Percentiles rank a stretch among this genome's conserved stretches.
phyloP scores from a whole-genome alignment of 2,888 invertebrate genomes.

The Syrista parreyssii region DNA sequence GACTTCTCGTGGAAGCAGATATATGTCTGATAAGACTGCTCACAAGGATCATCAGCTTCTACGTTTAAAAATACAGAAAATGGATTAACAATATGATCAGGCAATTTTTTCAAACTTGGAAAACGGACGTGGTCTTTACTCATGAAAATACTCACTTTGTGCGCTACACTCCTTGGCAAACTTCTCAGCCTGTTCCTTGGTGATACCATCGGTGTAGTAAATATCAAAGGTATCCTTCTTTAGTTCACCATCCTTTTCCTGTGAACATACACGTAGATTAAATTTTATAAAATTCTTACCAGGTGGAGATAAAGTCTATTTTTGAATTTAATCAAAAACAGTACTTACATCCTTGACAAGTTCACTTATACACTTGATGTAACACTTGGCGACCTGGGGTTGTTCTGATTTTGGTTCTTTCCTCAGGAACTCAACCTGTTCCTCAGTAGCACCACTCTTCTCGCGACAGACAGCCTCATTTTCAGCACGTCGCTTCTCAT shows the following conservation, averaged over 20 bases:
- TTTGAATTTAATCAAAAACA: no score
- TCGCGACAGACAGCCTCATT: conserved; percentile 14
- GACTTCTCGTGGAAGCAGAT: conserved; percentile 7
- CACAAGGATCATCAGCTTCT: conserved; percentile 19
- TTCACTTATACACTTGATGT: conserved; percentile 20
- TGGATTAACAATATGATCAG: not conserved
- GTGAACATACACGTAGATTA: not conserved
- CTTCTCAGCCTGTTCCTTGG: conserved; percentile 16
- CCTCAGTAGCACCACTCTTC: conserved; percentile 18
- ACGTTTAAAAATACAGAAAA: not conserved
- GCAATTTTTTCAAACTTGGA: not conserved
- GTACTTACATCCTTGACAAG: conserved; percentile 17
- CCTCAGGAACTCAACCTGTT: conserved; percentile 16
- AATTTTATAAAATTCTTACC: not conserved
- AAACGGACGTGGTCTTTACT: not conserved
- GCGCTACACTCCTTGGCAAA: conserved; percentile 18
- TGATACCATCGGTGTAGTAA: conserved; percentile 13
- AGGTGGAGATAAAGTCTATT: not conserved
- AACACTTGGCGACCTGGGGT: conserved; percentile 21
- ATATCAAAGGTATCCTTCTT: conserved; percentile 11
- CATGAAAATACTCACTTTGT: conserved; percentile 4
- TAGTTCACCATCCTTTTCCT: conserved; percentile 17
- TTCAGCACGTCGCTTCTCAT: not conserved
- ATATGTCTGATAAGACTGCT: conserved; percentile 16
- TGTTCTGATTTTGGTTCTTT: conserved; percentile 12